Percentiles rank a stretch among this genome's conserved stretches.
These are phyloP conservation scores for Troilus luridus DNA, from an alignment of 2,888 invertebrate genomes.

Conservation along the genomic window DNA sequence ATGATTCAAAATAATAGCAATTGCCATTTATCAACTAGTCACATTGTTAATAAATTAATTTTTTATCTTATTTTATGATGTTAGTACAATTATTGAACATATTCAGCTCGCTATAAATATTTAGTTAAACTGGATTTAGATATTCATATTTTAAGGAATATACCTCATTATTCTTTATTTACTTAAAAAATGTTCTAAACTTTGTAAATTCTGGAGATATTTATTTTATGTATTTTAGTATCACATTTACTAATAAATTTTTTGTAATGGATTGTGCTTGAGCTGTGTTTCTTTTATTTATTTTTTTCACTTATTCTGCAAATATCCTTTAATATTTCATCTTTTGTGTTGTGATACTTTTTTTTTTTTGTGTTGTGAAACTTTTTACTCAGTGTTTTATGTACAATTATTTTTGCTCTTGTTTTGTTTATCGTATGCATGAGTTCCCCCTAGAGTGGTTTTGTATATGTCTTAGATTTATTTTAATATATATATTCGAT, in stretches of 20 bases:
- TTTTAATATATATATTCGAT: slow-evolving; percentile 17
- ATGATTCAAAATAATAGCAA: slow-evolving; percentile 21
- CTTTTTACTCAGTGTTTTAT: not conserved
- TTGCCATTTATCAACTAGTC: slow-evolving; percentile 54
- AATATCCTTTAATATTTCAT: slow-evolving; percentile 12
- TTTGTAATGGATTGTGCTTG: slow-evolving; percentile 17
- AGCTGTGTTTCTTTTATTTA: not conserved
- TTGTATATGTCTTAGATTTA: not conserved
- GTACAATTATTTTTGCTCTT: not conserved
- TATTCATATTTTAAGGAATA: slow-evolving; percentile 14
- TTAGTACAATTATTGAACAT: slow-evolving; percentile 45
- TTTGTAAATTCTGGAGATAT: not conserved
- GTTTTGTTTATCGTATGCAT: not conserved
- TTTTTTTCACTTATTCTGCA: not conserved
- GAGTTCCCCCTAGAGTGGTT: not conserved
- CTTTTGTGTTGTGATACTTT: not conserved
- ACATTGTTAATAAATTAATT: not conserved
- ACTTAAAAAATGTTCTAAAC: not conserved
- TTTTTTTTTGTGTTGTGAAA: not conserved
- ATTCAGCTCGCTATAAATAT: not conserved
- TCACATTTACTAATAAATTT: slow-evolving; percentile 7
- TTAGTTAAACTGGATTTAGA: not conserved
- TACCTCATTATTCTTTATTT: slow-evolving; percentile 51
- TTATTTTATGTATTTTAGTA: not conserved
- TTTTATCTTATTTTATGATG: slow-evolving; percentile 17